Evolutionary conservation across 2,888 invertebrate genomes (phyloP).

Genomic region (Dyspetes luteomarginatus): DNA sequence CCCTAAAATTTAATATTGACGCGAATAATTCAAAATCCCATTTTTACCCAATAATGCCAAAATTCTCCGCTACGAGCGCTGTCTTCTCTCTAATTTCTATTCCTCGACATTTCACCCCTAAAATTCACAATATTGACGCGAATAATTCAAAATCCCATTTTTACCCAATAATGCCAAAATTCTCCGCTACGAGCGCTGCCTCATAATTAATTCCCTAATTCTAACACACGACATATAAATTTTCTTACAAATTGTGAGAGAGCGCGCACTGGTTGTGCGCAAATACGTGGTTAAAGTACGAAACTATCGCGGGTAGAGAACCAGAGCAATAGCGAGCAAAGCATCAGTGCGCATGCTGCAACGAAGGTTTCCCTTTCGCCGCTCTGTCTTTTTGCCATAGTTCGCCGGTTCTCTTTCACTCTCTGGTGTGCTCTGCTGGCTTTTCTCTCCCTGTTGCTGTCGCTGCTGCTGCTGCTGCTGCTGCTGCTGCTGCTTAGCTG

Average conservation of each 20-base stretch:
- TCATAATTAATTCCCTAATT: not conserved
- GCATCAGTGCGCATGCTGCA: slow-evolving; percentile 62
- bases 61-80: too few species aligned
- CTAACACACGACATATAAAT: too few species aligned
- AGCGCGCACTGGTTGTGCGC: slow-evolving; percentile 1
- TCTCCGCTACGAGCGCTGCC: not conserved
- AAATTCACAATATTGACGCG: too few species aligned
- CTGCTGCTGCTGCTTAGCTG: not conserved
- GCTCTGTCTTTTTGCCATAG: slow-evolving; percentile 19
- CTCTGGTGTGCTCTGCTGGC: too few species aligned
- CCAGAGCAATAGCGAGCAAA: slow-evolving; percentile 51
- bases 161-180: not conserved
- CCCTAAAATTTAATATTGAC: too few species aligned
- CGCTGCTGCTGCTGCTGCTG: too few species aligned
- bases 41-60: too few species aligned
- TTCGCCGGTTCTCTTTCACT: slow-evolving; percentile 24
- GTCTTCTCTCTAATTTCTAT: too few species aligned
- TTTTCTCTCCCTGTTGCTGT: slow-evolving; percentile 6
- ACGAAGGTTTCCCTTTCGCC: slow-evolving; percentile 57
- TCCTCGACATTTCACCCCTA: too few species aligned
- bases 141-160: too few species aligned
- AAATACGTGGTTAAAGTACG: not conserved
- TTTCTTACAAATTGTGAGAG: too few species aligned
- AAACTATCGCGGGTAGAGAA: slow-evolving; percentile 23
- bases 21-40: too few species aligned